Base-by-base conservation (phyloP, 2,113 vertebrate genomes). In the Calyptommatus sinebrachiatus region DNA sequence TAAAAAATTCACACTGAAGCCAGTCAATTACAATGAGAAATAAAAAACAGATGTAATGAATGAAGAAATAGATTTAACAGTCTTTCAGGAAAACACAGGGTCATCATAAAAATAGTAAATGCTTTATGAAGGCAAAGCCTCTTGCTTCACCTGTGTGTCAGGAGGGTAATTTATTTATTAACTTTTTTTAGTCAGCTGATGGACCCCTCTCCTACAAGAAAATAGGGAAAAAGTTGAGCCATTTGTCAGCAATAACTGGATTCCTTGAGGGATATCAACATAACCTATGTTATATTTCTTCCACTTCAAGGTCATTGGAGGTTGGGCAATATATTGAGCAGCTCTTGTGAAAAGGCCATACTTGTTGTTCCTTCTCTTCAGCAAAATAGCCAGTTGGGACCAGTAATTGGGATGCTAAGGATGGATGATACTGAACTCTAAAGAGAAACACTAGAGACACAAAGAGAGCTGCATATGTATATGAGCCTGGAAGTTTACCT, bases 41-140 rank as follows among this genome's bases (percentile, higher is more conserved):
- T 97, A 98, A 93, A 97, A 97, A 98, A 98, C 96, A 96, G 97
- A 97, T 96, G 95, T 94, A 95, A 96, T 91, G 94, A 95, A 95
- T 90, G 96, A 92, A 94, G 89, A 93, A 93, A 93, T 90, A 95
- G 93, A 94, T 95, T 94, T 95, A 97, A 97, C 96, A 97, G 95
- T 97, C 95, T 97, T 95, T 96, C 87, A 91, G 95, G 92, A 95
- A 94, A 93, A 57, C 53, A 57, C 16, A 57, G 53, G 53, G 53
- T 57, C 92, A 86, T 94, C 90, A 92, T 95, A 95, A 95, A 94
- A 95, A 94, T 92, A 48, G 84, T 88, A 91, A 90, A 89, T 85
- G 84, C 85, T 90, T 67, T 84, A 89, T 63, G 70, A 80, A 71
- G 61, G 70, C 79, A 81, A 76, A 70, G 65, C 35, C 50, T 60